Conservation (phyloP, 2,888 invertebrate species). For the Pogonocherus hispidulus region DNA sequence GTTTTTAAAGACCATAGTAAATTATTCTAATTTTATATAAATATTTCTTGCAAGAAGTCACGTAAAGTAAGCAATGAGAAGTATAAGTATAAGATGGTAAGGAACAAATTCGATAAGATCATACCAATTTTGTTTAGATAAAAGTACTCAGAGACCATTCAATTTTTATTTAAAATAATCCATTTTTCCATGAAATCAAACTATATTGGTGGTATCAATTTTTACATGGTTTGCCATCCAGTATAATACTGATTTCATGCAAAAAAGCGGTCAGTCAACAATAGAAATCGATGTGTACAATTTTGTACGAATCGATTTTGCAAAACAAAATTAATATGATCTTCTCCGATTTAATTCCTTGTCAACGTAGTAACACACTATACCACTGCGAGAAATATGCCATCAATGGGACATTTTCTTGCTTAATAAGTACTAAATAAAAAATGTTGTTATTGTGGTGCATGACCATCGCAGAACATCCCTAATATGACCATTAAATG, state of each 20-base stretch:
- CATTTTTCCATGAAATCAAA: not conserved
- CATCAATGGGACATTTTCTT: slow-evolving; percentile 7
- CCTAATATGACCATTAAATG: not conserved
- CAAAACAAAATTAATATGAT: not conserved
- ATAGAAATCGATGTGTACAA: not conserved
- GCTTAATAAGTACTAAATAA: not conserved
- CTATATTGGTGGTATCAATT: too few species aligned
- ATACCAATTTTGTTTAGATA: slow-evolving; percentile 1
- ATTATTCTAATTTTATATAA: not conserved
- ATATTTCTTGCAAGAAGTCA: not conserved
- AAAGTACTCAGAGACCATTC: not conserved
- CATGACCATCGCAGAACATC: not conserved
- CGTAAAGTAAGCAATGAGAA: not conserved
- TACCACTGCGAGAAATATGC: slow-evolving; percentile 2
- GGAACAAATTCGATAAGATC: not conserved
- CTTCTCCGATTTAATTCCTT: not conserved
- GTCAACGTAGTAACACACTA: not conserved
- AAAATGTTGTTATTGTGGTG: not conserved
- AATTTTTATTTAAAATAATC: slow-evolving; percentile 4
- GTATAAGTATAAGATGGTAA: not conserved
- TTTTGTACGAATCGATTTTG: not conserved
- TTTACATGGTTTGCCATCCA: not conserved
- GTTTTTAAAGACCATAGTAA: not conserved
- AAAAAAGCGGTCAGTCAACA: not conserved
- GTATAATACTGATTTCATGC: slow-evolving; percentile 2